These are phyloP conservation scores for Caenorhabditis sp. DNA, from an alignment of 2,888 invertebrate genomes.

Conservation along the genomic window DNA sequence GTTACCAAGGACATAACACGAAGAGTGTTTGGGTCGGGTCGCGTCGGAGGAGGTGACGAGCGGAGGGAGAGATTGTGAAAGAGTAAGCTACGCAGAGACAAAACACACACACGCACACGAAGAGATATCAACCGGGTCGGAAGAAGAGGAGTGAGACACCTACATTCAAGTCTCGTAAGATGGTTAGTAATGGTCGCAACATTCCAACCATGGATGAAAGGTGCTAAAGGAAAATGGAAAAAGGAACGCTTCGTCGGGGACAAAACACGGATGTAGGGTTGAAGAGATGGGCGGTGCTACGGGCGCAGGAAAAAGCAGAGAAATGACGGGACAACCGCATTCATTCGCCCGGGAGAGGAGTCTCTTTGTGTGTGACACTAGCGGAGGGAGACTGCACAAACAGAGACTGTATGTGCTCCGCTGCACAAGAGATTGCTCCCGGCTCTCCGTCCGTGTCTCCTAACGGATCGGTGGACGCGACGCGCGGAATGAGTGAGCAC, in stretches of 20 bases:
- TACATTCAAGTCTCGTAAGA: conserved; percentile 10
- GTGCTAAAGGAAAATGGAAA: not conserved
- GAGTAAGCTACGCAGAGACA: conserved; percentile 7
- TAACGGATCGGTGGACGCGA: conserved; percentile 32
- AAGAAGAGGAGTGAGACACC: conserved; percentile 28
- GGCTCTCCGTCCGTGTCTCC: conserved; percentile 13
- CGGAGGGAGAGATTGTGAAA: not conserved
- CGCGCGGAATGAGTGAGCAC: not conserved
- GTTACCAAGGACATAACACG: conserved; percentile 63
- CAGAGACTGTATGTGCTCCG: conserved; percentile 15
- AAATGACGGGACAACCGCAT: conserved; percentile 47
- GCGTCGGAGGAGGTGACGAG: not conserved
- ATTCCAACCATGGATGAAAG: conserved; percentile 3
- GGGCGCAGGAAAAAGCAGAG: not conserved
- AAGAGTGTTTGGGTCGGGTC: not conserved
- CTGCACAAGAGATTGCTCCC: not conserved
- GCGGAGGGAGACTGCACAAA: conserved; percentile 51
- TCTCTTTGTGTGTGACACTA: conserved; percentile 39
- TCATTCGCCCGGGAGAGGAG: not conserved
- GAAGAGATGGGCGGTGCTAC: not conserved
- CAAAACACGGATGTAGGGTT: conserved; percentile 50
- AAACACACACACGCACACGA: not conserved
- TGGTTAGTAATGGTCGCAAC: not conserved
- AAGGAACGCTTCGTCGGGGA: conserved; percentile 6
- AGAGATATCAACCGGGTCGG: conserved; percentile 11